Evolutionary conservation across 2,113 vertebrate species (phyloP), one percentile per base, ranked within the genome.

Genomic region (Takifugu bimaculatus): DNA sequence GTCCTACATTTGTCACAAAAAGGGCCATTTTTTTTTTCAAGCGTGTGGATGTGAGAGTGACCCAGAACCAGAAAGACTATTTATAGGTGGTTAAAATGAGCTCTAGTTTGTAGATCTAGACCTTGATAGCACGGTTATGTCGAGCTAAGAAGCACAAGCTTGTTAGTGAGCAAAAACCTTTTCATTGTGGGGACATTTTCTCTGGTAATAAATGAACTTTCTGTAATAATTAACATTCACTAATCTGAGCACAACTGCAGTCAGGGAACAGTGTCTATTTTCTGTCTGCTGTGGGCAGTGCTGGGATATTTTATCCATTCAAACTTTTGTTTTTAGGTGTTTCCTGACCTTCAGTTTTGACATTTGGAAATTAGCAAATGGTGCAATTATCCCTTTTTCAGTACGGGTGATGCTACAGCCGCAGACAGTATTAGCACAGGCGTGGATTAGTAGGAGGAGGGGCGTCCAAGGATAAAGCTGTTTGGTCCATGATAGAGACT

Each of bases 31-130:
- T 13, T 68, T 13, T 20, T 20, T 29, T 49, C 75, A 79, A 78
- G 51, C 81, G 78, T 63, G 64, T 77, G 62, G 60, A 60, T 44
- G 54, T 77, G 78, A 80, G 65, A 26, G 35, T 89, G 89, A 89
- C 89, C 89, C 54, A 90, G 85, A 90, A 90, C 50, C 57, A 72
- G 60, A 68, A 44, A 70, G 42, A 64, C 88, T 89, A 90, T 88
- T 88, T 78, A 84, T 88, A 88, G 85, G 54, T 47, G 29, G 57
- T 70, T 85, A 86, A 82, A 72, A 83, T 77, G 81, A 78, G 78
- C 79, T 55, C 32, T 72, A 48, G 57, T 63, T 64, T 77, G 60
- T 77, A 50, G 64, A 82, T 83, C 70, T 70, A 61, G 79, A 80
- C 54, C 78, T 81, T 50, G 56, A 59, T 10, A 66, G 43, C 54